Evolutionary conservation across 2,113 vertebrate species (phyloP).

Genomic region (Symphodus melops): DNA sequence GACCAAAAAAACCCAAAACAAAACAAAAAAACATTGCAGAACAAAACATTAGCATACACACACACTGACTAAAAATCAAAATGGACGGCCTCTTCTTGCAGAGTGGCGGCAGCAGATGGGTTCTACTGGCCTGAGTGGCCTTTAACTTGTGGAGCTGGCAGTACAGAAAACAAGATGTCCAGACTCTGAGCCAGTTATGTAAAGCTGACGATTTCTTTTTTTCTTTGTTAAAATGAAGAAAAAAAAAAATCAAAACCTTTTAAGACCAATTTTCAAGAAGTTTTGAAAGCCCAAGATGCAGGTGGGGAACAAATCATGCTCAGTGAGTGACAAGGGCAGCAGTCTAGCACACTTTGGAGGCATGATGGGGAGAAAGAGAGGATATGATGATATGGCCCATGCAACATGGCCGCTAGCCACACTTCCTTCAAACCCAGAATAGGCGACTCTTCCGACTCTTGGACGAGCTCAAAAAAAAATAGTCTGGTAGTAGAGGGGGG

Average conservation of each 20-base stretch:
- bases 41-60: constrained; percentile 15
- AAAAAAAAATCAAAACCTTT: background rate
- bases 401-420: constrained; percentile 80
- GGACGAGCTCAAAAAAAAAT: constrained; percentile 68
- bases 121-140: constrained; percentile 32
- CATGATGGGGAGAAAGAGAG: constrained; percentile 55
- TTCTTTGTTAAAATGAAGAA: too few relatives aligned
- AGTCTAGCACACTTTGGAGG: constrained; percentile 67
- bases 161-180: constrained; percentile 12
- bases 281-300: constrained; percentile 38
- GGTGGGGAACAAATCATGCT: constrained; percentile 83
- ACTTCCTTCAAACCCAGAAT: constrained; percentile 76
- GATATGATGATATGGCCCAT: constrained; percentile 71
- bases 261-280: background rate
- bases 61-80: constrained; percentile 33
- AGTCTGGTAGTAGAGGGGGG: constrained; percentile 45
- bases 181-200: constrained; percentile 25
- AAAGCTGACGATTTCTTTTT: constrained; percentile 17
- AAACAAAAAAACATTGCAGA: background rate
- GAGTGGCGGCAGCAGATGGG: constrained; percentile 33
- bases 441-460: constrained; percentile 81
- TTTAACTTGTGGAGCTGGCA: constrained; percentile 6
- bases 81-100: constrained; percentile 22
- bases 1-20: constrained; percentile 8
- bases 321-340: constrained; percentile 84